Base-by-base conservation (phyloP, 1,140 invertebrate genomes). In the Lycorma delicatula region DNA sequence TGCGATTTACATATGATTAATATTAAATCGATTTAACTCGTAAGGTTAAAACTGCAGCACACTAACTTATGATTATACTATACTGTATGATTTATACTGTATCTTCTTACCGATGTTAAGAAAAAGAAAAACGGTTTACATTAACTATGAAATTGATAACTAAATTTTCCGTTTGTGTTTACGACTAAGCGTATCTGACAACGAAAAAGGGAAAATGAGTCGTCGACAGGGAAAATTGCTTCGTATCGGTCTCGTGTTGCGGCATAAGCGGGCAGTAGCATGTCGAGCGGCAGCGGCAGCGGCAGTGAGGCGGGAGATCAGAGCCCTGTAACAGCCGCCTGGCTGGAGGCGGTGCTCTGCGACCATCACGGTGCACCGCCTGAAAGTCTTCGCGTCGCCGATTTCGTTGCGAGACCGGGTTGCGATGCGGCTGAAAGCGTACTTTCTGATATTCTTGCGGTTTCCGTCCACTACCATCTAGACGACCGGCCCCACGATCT, bases 391-490 rank as follows among this genome's bases (percentile, higher is more conserved):
- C 56, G 51, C 36, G 57, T 59, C 23, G 56, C 46, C 16, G 38
- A 58, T 48, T 23, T 50, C 16, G 4, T 16, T 9, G 22, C 27
- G 20, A 27, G 56, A 2, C 78, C 77, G 0, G 78, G 77, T 20
- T 80, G 79, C 63, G 74, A 70, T 29, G 72, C 76, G 18, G 75
- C 75, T n/a, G 79, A 82, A 61, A 78, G 75, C 57, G 78, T 78
- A 1, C 73, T 85, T 22, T 80, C 79, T 64, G 80, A 83, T 66
- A 80, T 85, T 25, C 69, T 82, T 41, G 79, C 79, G 5, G 79
- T 82, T 4, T 69, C 64, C 38, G 76, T 81, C 13, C 72, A 76
- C 55, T 81, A 81, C 61, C 61, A 31, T 60, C 61, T 18, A 61
- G 69, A 59, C 57, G 60, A 46, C 31, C 58, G 25, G 63, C 46